These are phyloP conservation scores for Pycnonotus jocosus DNA, from an alignment of 2,113 vertebrate species.

Conservation along the genomic window DNA sequence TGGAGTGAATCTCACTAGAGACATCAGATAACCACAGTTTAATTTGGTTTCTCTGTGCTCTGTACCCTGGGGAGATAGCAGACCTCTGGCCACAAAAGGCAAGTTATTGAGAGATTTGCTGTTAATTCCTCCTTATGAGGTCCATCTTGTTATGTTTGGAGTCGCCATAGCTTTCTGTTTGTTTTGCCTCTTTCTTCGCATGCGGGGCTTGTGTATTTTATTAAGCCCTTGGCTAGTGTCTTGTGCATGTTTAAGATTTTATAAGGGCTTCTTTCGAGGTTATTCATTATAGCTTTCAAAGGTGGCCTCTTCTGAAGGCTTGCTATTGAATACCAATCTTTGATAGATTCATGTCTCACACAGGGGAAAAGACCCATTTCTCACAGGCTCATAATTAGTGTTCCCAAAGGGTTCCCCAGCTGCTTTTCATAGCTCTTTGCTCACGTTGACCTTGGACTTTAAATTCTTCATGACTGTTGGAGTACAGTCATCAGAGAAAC, in stretches of 20 bases:
- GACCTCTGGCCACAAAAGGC: conserved; percentile 55
- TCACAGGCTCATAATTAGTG: neutral
- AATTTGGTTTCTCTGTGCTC: conserved; percentile 60
- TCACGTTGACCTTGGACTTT: neutral
- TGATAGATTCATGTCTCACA: neutral
- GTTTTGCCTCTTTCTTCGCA: conserved; percentile 26
- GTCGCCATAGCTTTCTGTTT: conserved; percentile 60
- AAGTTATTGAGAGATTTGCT: conserved; percentile 61
- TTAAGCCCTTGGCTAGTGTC: conserved; percentile 61
- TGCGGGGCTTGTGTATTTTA: conserved; percentile 59
- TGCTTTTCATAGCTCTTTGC: conserved; percentile 27
- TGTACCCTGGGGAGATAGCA: conserved; percentile 54
- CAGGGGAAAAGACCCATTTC: neutral
- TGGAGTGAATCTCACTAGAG: conserved; percentile 51
- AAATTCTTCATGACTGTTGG: neutral
- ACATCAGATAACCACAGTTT: conserved; percentile 61
- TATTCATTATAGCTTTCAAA: conserved; percentile 52
- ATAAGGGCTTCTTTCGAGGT: conserved; percentile 38
- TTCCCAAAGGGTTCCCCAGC: neutral
- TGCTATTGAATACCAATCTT: conserved; percentile 45
- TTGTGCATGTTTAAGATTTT: conserved; percentile 35
- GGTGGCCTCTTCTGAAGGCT: conserved; percentile 28
- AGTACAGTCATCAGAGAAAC: neutral
- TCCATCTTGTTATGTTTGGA: conserved; percentile 65
- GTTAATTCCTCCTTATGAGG: conserved; percentile 56